A percentile compares a stretch with the other conserved stretches of the same genome.
These are phyloP conservation scores for Petromus typicus DNA, from an alignment of 2,113 vertebrate genomes.

Conservation along the genomic window DNA sequence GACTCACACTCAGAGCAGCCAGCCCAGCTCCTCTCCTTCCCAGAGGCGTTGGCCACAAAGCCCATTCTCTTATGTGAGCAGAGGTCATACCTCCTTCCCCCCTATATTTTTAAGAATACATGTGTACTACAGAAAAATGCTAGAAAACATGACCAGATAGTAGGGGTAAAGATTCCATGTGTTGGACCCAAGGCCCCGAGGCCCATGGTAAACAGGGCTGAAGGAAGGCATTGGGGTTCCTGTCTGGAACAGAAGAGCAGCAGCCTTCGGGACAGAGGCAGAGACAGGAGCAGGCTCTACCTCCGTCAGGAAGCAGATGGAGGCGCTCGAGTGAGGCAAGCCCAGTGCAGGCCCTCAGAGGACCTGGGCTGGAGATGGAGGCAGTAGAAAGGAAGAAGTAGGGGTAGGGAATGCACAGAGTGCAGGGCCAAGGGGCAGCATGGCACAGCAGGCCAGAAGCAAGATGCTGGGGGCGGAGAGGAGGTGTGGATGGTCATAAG, in stretches of 20 bases:
- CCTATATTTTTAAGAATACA: background rate
- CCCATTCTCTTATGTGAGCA: background rate
- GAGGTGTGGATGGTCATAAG: background rate
- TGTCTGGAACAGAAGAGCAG: background rate
- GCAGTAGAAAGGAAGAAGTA: background rate
- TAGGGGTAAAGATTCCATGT: too few relatives aligned
- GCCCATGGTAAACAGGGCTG: background rate
- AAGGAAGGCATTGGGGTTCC: background rate
- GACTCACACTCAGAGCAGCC: background rate
- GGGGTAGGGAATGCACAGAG: background rate
- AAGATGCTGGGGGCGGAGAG: background rate
- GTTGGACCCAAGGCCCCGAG: background rate
- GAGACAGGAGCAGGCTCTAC: fast-evolving
- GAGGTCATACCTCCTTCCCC: background rate
- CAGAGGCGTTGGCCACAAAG: fast-evolving
- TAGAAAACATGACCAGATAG: background rate
- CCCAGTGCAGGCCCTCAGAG: background rate
- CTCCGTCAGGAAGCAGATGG: background rate
- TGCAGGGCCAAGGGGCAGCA: background rate
- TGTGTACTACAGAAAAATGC: background rate
- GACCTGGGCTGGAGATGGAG: background rate
- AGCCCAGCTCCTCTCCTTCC: background rate
- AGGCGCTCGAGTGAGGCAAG: background rate
- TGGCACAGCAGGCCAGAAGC: background rate
- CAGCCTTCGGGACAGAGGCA: background rate